These are phyloP conservation scores for Urosaurus nigricauda DNA, from an alignment of 2,797 vertebrate species.

Conservation along the genomic window DNA sequence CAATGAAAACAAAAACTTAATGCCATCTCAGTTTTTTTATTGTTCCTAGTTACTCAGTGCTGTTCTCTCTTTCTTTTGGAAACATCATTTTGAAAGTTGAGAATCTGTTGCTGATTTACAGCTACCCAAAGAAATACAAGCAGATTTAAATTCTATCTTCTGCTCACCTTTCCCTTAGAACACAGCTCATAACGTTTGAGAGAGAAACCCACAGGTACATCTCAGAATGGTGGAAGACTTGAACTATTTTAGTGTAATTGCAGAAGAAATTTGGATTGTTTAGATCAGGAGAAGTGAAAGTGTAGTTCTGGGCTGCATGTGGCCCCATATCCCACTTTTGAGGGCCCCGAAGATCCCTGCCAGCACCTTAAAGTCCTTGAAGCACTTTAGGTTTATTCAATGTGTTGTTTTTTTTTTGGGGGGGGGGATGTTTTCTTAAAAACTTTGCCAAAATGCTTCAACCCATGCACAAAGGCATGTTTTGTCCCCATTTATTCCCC, in stretches of 20 bases:
- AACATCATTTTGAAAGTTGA: neutral
- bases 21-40: neutral
- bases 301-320: no score
- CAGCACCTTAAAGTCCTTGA: no score
- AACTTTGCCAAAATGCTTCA: no score
- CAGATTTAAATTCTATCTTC: neutral
- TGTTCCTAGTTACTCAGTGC: neutral
- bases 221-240: neutral
- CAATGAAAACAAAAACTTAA: neutral
- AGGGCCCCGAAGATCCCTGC: no score
- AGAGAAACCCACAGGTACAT: neutral
- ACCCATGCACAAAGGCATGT: no score
- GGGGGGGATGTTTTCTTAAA: no score
- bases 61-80: neutral
- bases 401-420: no score
- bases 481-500: no score
- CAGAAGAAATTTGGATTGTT: neutral
- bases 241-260: neutral
- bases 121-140: neutral
- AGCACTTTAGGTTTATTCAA: no score
- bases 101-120: neutral
- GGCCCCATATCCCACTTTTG: neutral
- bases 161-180: neutral
- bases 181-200: no score
- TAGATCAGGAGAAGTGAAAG: neutral